A percentile compares a stretch with the other conserved stretches of the same genome.
phyloP scores from a whole-genome alignment of 2,888 invertebrate genomes.

The Agrochola lota region DNA sequence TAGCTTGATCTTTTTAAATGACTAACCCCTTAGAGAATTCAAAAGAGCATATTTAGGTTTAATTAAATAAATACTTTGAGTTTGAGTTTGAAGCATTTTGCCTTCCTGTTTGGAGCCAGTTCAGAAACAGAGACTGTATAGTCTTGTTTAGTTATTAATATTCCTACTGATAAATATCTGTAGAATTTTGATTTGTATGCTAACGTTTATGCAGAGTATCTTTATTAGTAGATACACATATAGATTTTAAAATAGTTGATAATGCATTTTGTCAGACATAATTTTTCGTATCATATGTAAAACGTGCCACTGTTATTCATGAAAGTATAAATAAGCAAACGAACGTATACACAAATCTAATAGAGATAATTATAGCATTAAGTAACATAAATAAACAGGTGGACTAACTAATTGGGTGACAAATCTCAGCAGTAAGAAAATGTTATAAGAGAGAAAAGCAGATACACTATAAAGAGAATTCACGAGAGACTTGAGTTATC shows the following conservation, averaged over 20 bases:
- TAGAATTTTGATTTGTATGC: background rate
- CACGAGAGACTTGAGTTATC: background rate
- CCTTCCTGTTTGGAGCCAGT: no score
- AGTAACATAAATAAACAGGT: background rate
- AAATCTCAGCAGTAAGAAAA: background rate
- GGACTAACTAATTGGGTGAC: background rate
- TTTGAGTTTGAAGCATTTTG: no score
- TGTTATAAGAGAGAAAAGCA: background rate
- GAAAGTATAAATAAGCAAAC: background rate
- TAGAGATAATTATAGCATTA: background rate
- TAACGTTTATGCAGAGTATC: background rate
- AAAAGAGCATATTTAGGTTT: no score
- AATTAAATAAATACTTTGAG: no score
- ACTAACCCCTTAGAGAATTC: no score
- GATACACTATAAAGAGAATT: background rate
- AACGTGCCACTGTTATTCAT: background rate
- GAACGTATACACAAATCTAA: background rate
- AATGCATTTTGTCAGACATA: background rate
- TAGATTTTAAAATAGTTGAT: background rate
- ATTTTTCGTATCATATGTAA: no score
- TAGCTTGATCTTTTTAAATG: no score
- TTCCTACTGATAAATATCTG: background rate
- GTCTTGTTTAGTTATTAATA: no score
- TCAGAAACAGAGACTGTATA: no score
- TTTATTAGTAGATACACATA: background rate